Base-by-base conservation (phyloP, 2,888 invertebrate genomes). In the Lasioglossum vierecki region DNA sequence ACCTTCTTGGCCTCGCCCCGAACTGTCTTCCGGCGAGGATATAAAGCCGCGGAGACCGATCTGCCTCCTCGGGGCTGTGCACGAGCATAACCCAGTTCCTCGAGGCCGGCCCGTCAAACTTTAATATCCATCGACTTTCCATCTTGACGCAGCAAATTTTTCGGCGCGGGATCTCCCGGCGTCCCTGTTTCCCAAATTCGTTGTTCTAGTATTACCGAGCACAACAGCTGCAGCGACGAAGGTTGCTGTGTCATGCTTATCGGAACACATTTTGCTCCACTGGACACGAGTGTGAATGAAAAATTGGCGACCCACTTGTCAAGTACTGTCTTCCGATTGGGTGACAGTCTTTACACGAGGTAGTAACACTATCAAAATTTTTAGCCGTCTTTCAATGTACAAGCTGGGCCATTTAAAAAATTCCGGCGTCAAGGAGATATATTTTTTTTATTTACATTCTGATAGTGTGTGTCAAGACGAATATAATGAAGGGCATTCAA, bases 101-200 rank as follows among this genome's bases (percentile, higher is more conserved):
- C 18, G 30, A 46, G 22, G 66, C 70, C 53, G 3, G 86, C 72
- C 81, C 88, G 88, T 90, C 90, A 88, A 89, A 91, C 91, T 93
- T 92, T 92, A 93, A 93, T 92, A 92, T 91, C 88, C 83, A 84
- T 82, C 84, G 88, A 89, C 89, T 88, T 86, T 81, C 82, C 82
- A 77, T 74, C 26, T 77, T 44, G 41, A 77, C 83, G 73, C 73
- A 35, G 44, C 81, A 53, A 73, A 73, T 73, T 77, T 83, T 46
- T 66, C 30, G n/a, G 63, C n/a, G 35, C 44, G 8, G n/a, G 22
- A n/a, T 30, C 41, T 44, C 4, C 35, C 13, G 11, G 26, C 8
- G n/a, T 0, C 18, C 30, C 30, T 0, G 46, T 57, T 72, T 30
- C 4, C 2, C 4, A 82, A 78, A 73, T 44, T 53, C 41, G 41